phyloP scores from a whole-genome alignment of 2,113 vertebrate species.

The Cromileptes altivelis region DNA sequence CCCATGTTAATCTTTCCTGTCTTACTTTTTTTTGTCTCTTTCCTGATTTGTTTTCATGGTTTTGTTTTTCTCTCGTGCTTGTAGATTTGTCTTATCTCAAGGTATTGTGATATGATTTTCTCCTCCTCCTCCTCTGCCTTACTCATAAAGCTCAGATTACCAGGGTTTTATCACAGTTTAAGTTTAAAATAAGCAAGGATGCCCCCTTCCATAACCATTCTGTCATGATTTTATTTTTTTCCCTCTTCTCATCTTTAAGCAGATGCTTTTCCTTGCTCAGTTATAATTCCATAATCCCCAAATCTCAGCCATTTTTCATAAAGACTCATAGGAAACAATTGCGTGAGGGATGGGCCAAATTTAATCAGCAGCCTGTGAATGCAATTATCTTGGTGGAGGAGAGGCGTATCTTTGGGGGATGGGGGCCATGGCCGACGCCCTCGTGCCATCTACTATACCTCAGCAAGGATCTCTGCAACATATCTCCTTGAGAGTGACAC shows the following conservation, averaged over 20 bases:
- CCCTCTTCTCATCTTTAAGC: slow-evolving; percentile 69
- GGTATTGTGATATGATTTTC: slow-evolving; percentile 62
- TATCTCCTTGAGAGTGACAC: slow-evolving; percentile 30
- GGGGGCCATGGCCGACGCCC: slow-evolving; percentile 52
- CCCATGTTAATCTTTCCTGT: slow-evolving; percentile 51
- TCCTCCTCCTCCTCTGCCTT: slow-evolving; percentile 24
- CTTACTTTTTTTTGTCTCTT: slow-evolving; percentile 27
- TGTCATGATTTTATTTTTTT: slow-evolving; percentile 65
- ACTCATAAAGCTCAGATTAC: slow-evolving; percentile 77
- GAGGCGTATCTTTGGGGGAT: slow-evolving; percentile 59
- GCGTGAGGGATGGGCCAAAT: slow-evolving; percentile 77
- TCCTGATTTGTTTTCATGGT: slow-evolving; percentile 54
- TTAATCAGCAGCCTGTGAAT: slow-evolving; percentile 81
- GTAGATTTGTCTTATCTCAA: slow-evolving; percentile 62
- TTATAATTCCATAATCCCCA: slow-evolving; percentile 83
- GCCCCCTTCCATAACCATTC: slow-evolving; percentile 39
- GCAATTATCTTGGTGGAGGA: slow-evolving; percentile 74
- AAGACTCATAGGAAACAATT: slow-evolving; percentile 84
- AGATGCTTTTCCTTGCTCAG: slow-evolving; percentile 76
- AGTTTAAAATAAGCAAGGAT: slow-evolving; percentile 63
- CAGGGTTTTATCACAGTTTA: slow-evolving; percentile 70
- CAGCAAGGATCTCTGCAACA: slow-evolving; percentile 25
- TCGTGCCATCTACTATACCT: slow-evolving; percentile 42
- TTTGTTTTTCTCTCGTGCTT: slow-evolving; percentile 53
- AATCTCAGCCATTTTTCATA: slow-evolving; percentile 85